Conservation (phyloP, 2,888 invertebrate genomes). For the Agrochola litura region DNA sequence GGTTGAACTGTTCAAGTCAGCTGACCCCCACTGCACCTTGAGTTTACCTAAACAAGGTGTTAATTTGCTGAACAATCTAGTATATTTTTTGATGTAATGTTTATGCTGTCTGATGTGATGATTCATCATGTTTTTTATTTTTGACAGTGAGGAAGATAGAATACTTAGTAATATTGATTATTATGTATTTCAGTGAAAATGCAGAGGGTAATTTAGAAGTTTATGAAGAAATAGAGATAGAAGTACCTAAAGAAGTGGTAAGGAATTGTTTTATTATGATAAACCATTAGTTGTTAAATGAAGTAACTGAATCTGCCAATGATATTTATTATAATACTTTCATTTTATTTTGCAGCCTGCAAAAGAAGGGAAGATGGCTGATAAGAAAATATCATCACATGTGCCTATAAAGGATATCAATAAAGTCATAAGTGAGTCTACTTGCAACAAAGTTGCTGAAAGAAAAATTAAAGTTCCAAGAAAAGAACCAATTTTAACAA, state of each 20-base stretch:
- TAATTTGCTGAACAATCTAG: slow-evolving; percentile 26
- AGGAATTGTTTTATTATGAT: slow-evolving; percentile 53
- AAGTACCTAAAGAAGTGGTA: slow-evolving; percentile 86
- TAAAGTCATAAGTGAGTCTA: slow-evolving; percentile 77
- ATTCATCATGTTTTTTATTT: background rate
- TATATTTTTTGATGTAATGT: slow-evolving; percentile 4
- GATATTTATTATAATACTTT: slow-evolving; percentile 11
- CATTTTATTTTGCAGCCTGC: slow-evolving; percentile 78
- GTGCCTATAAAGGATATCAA: slow-evolving; percentile 80
- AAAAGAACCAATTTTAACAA: slow-evolving; percentile 70
- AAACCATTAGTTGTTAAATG: background rate
- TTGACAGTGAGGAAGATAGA: background rate
- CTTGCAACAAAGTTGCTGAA: slow-evolving; percentile 75
- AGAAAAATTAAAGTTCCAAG: slow-evolving; percentile 69
- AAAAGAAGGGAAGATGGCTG: slow-evolving; percentile 74
- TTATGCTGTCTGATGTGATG: slow-evolving; percentile 15
- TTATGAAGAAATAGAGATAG: slow-evolving; percentile 88
- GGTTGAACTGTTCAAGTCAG: background rate
- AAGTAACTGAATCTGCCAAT: background rate
- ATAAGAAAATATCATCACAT: slow-evolving; percentile 76
- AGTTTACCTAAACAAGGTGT: slow-evolving; percentile 30
- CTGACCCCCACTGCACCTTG: slow-evolving; percentile 20
- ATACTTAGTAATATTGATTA: slow-evolving; percentile 11
- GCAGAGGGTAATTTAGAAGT: slow-evolving; percentile 88
- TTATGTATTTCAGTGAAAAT: slow-evolving; percentile 81